Conservation (phyloP, 2,888 invertebrate genomes). For the Megalurothrips usitatus region DNA sequence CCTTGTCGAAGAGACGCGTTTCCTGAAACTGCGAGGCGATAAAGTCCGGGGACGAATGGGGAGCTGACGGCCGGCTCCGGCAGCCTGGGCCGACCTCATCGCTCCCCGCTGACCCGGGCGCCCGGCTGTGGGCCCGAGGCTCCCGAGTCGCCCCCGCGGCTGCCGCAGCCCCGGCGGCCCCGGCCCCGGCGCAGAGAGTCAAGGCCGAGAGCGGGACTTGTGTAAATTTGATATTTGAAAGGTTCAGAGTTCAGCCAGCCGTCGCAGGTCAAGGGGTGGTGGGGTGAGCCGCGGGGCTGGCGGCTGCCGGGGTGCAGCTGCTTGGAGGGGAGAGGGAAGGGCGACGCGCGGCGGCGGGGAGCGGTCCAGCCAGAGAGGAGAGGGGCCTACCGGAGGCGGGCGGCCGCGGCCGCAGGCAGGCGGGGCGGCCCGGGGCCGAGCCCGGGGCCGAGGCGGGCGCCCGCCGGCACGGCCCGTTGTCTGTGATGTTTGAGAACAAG, state of each 20-base stretch:
- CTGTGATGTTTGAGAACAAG: conserved; percentile 22
- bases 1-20: neutral
- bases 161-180: no score
- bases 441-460: no score
- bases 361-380: neutral
- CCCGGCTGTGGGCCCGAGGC: neutral
- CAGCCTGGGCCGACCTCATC: neutral
- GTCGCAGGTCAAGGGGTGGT: no score
- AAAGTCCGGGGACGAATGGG: neutral
- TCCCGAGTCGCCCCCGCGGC: no score
- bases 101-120: neutral
- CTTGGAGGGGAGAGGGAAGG: no score
- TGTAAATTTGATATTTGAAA: no score
- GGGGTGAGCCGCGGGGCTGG: no score
- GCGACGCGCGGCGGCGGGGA: no score
- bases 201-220: no score
- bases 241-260: no score
- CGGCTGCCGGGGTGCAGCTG: no score
- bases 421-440: neutral
- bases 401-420: neutral
- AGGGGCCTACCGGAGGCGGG: neutral
- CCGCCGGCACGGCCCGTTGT: neutral
- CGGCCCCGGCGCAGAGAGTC: no score
- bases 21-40: neutral
- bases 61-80: neutral